Base-by-base conservation (phyloP, 2,888 invertebrate genomes). In the Chaitophorus viminalis region DNA sequence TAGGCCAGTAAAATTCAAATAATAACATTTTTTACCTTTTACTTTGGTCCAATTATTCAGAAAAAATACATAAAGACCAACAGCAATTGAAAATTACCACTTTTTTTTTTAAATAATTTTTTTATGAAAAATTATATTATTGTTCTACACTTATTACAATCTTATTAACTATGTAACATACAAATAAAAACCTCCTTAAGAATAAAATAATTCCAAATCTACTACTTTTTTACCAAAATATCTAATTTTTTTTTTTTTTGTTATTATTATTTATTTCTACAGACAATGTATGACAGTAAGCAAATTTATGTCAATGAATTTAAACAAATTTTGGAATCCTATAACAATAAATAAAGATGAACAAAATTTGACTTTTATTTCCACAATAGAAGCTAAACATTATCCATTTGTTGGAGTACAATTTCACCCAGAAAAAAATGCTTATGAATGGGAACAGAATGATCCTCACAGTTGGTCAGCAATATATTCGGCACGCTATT, bases 361-460 rank as follows among this genome's bases (percentile, higher is more conserved):
- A 52, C 46, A 81, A 14, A 89, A 89, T 74, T 18, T 89, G 8
- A 54, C 88, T 31, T 89, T 89, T 65, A 87, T 89, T 33, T 89
- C 89, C 18, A 89, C 74, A 70, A 85, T 89, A 72, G 89, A 89
- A 79, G 86, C 88, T 18, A 88, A 46, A 29, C 82, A 83, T n/a
- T 89, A 89, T 76, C 89, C 89, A 79, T 89, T 89, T 75, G 83
- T 89, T 14, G 89, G 88, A n/a, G 33, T 89, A 31, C 89, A 89
- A 84, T 89, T 89, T 65, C 89, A 89, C 79, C 89, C 89, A n/a
- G 89, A 89, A 77, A 89, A 89, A 82, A 74, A 85, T 29, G 46
- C 85, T 3, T 89, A 76, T 25, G 89, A 89, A 82, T 89, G 89
- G 89, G 2, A n/a, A 46, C 18, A 70, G 8, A 83, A 76, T 75